phyloP scores from a whole-genome alignment of 2,797 vertebrate species.

The Brachymystax lenok region DNA sequence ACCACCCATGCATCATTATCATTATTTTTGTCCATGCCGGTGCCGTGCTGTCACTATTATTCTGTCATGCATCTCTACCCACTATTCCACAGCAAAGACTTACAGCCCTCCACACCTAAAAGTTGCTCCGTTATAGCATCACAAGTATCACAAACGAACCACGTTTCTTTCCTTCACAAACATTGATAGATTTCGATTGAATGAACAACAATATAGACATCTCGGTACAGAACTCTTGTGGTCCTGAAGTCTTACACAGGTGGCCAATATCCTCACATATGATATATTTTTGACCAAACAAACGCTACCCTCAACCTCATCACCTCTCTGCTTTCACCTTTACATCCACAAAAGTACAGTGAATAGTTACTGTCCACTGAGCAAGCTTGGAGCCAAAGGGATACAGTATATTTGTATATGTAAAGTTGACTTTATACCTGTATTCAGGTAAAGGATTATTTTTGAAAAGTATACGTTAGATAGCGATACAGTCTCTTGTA shows the following conservation, averaged over 20 bases:
- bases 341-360: background rate
- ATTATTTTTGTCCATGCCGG: slow-evolving; percentile 52
- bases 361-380: background rate
- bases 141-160: slow-evolving; percentile 12
- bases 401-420: background rate
- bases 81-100: slow-evolving; percentile 28
- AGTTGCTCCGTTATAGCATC: background rate
- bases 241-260: background rate
- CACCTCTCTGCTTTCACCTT: background rate
- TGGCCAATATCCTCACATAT: background rate
- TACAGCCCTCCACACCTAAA: slow-evolving; percentile 7
- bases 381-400: background rate
- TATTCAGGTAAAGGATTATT: background rate
- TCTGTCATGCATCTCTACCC: slow-evolving; percentile 48
- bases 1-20: slow-evolving; percentile 19
- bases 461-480: background rate
- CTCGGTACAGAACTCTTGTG: background rate
- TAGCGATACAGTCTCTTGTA: background rate
- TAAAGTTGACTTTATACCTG: background rate
- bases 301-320: background rate
- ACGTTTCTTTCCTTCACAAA: slow-evolving; percentile 20
- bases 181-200: slow-evolving; percentile 22
- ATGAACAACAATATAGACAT: slow-evolving; percentile 19
- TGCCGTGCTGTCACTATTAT: slow-evolving; percentile 29
- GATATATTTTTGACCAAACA: background rate